These are phyloP conservation scores for Pantala flavescens DNA, from an alignment of 1,140 invertebrate species.

Conservation along the genomic window DNA sequence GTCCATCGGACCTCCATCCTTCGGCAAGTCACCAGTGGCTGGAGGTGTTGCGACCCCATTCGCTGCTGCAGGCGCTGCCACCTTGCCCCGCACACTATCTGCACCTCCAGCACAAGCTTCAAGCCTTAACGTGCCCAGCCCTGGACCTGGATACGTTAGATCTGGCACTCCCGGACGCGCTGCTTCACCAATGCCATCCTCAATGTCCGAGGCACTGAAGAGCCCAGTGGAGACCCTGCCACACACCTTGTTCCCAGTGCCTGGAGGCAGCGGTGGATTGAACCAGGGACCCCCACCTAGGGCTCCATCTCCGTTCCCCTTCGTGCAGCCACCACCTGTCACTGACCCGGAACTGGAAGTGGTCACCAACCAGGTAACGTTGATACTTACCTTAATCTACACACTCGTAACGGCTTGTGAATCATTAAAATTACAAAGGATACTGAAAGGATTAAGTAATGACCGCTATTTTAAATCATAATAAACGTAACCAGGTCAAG, in stretches of 20 bases:
- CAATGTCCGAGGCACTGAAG: neutral
- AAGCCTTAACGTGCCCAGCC: slow-evolving; percentile 18
- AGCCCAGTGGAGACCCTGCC: neutral
- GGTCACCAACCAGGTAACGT: neutral
- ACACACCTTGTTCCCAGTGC: neutral
- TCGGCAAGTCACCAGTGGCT: neutral
- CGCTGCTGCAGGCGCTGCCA: slow-evolving; percentile 16
- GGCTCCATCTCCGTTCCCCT: neutral
- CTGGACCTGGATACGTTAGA: slow-evolving; percentile 1
- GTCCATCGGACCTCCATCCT: neutral
- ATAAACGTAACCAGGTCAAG: no score
- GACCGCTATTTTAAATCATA: no score
- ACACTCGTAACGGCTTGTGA: no score
- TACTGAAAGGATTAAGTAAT: no score
- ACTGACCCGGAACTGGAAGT: neutral
- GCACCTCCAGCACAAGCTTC: neutral
- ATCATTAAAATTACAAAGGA: no score
- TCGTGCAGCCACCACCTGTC: neutral
- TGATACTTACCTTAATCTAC: neutral
- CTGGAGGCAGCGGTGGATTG: neutral
- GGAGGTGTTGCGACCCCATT: slow-evolving; percentile 19
- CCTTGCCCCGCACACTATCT: slow-evolving; percentile 15
- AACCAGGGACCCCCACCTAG: neutral
- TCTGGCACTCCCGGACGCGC: slow-evolving; percentile 21
- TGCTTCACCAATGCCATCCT: slow-evolving; percentile 8